phyloP scores from a whole-genome alignment of 2,888 invertebrate genomes.

The Idaea straminata region DNA sequence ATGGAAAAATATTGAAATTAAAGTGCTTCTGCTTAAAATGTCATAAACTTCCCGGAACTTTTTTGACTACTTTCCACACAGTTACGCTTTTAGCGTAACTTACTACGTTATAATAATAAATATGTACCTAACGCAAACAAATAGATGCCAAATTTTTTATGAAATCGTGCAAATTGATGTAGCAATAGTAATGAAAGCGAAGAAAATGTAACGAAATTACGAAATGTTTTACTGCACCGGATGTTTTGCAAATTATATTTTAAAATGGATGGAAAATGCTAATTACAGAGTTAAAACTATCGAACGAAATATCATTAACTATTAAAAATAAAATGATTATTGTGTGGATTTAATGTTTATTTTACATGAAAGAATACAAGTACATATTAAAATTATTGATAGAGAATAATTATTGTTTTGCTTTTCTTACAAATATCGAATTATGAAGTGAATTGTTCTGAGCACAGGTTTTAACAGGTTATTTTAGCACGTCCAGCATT shows the following conservation, averaged over 20 bases:
- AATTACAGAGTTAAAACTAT: neutral
- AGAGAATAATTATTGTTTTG: neutral
- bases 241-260: neutral
- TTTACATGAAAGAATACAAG: too few relatives aligned
- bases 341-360: too few relatives aligned
- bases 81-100: neutral
- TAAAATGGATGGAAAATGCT: neutral
- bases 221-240: neutral
- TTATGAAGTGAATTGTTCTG: too few relatives aligned
- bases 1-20: too few relatives aligned
- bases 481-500: too few relatives aligned
- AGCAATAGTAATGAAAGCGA: neutral
- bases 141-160: neutral
- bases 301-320: neutral
- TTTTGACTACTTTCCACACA: neutral
- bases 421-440: too few relatives aligned
- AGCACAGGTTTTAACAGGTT: too few relatives aligned
- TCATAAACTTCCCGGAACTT: neutral
- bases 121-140: neutral
- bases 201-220: neutral
- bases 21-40: too few relatives aligned
- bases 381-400: too few relatives aligned
- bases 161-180: conserved; percentile 1
- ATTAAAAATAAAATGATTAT: neutral
- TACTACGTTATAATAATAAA: neutral